Base-by-base conservation (phyloP, 2,888 invertebrate species). In the Troides helena region DNA sequence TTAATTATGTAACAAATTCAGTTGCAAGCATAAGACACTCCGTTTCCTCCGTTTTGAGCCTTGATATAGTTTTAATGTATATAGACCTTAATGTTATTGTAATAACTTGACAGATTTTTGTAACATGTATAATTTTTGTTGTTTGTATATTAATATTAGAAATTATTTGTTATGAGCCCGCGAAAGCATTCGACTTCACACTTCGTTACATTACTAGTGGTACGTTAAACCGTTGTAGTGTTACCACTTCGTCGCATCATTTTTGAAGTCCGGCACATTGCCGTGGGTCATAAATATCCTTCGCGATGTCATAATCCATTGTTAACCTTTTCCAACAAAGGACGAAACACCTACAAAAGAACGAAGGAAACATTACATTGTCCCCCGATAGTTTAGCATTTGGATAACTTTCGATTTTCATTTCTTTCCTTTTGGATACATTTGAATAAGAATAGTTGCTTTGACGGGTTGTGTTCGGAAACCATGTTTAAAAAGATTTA, bases 291-390 rank as follows among this genome's bases (percentile, higher is more conserved):
- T 66, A 66, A 70, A 70, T 68, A 73, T 66, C 71, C 72, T 72
- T 67, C 71, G 72, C 71, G 70, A 70, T 68, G 69, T 72, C 69
- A 66, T 72, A 72, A 73, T 71, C 59, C 69, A 74, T 76, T 77
- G 76, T 77, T 74, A 70, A 62, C 67, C 58, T 63, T 65, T 53
- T 30, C 30, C 62, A 70, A 76, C 73, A 74, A 75, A 72, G 68
- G 72, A 62, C 53, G 30, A 60, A 68, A 70, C 69, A 69, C 57
- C 62, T 71, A 71, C 67, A 74, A 74, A 72, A 66, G 72, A 68
- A 69, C 64, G 61, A 67, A 59, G 53, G 4, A 64, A 64, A 65
- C 36, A 46, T 46, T 65, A 68, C 62, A 64, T 46, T 68, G 58
- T 67, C 46, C 21, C 30, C 39, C 60, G 60, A 64, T 67, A 70